phyloP scores from a whole-genome alignment of 2,888 invertebrate genomes.

The Matsumyia berberina region DNA sequence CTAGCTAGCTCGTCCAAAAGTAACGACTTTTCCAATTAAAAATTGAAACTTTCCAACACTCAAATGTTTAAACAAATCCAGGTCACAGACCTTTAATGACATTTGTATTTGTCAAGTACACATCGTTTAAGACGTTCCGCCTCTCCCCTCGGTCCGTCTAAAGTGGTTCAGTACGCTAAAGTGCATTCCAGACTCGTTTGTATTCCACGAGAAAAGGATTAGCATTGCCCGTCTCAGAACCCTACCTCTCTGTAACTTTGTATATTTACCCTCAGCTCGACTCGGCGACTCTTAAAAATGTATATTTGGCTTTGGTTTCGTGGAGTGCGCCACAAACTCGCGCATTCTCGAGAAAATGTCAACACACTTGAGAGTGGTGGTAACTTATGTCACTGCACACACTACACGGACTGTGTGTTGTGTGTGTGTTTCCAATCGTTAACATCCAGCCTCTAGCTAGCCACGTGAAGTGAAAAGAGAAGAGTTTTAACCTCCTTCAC shows the following conservation, averaged over 20 bases:
- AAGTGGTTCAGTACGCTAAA: slow-evolving; percentile 62
- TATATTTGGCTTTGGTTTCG: slow-evolving; percentile 58
- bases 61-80: slow-evolving; percentile 13
- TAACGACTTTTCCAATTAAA: not conserved
- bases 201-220: slow-evolving; percentile 69
- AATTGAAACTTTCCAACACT: slow-evolving; percentile 19
- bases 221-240: slow-evolving; percentile 52
- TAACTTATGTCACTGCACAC: slow-evolving; percentile 62
- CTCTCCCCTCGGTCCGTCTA: slow-evolving; percentile 1
- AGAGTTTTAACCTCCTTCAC: slow-evolving; percentile 50
- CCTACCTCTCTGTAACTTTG: slow-evolving; percentile 39
- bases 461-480: slow-evolving; percentile 37
- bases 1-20: not conserved
- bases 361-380: slow-evolving; percentile 61
- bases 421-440: not conserved
- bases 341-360: slow-evolving; percentile 70
- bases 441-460: not conserved
- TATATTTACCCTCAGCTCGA: slow-evolving; percentile 56
- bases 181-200: slow-evolving; percentile 65
- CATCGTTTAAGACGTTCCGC: slow-evolving; percentile 21
- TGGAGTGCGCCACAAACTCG: slow-evolving; percentile 71
- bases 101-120: slow-evolving; percentile 43
- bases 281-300: slow-evolving; percentile 35
- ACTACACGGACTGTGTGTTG: slow-evolving; percentile 22
- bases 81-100: slow-evolving; percentile 56